These are phyloP conservation scores for Halictus ligatus DNA, from an alignment of 2,888 invertebrate genomes.

Conservation along the genomic window DNA sequence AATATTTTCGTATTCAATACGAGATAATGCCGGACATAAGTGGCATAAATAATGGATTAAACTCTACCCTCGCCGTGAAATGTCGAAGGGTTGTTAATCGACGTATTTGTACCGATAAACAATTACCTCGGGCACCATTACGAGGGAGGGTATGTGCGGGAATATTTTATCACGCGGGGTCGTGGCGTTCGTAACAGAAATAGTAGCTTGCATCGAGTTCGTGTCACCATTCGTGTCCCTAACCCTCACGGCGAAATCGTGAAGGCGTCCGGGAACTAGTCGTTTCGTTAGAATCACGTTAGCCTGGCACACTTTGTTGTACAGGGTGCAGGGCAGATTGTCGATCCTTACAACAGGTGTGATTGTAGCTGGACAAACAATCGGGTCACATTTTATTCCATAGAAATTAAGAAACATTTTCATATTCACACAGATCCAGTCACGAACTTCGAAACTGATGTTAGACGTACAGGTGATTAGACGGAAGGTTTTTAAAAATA, in stretches of 20 bases:
- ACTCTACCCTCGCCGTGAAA: not conserved
- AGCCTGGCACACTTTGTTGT: constrained; percentile 95
- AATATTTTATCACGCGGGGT: constrained; percentile 93
- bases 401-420: not conserved
- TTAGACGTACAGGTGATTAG: too few species aligned
- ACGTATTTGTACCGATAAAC: constrained; percentile 17
- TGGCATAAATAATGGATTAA: not conserved
- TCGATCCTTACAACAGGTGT: constrained; percentile 92
- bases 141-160: constrained; percentile 91
- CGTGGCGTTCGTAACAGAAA: constrained; percentile 93
- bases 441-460: too few species aligned
- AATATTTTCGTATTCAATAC: too few species aligned
- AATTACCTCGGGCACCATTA: constrained; percentile 91
- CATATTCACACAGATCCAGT: not conserved
- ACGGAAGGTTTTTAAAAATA: too few species aligned
- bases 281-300: constrained; percentile 92
- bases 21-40: too few species aligned
- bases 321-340: constrained; percentile 92
- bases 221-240: constrained; percentile 92
- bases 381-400: not conserved
- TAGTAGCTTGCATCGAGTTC: constrained; percentile 91
- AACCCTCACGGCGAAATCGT: constrained; percentile 91
- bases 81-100: constrained; percentile 9
- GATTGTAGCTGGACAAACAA: constrained; percentile 86
- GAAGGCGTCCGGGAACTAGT: constrained; percentile 92